These are phyloP conservation scores for Microplitis manilae DNA, from an alignment of 2,888 invertebrate genomes.

Conservation along the genomic window DNA sequence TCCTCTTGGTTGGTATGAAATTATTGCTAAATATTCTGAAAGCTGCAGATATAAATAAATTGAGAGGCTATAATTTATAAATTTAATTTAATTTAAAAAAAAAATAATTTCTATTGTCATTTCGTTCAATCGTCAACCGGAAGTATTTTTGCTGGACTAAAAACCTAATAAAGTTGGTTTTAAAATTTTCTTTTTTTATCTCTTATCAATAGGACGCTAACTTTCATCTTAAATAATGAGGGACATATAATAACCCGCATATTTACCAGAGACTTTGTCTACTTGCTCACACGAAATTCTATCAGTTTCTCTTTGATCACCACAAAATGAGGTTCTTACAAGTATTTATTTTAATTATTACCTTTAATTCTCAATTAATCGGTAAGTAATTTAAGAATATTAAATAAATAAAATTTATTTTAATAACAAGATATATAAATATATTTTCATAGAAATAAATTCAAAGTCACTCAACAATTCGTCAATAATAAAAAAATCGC, in stretches of 20 bases:
- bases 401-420: background rate
- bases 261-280: constrained; percentile 19
- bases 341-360: background rate
- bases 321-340: constrained; percentile 12
- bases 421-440: background rate
- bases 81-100: no score
- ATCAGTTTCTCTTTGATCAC: constrained; percentile 24
- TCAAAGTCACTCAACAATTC: background rate
- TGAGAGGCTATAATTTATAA: no score
- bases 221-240: constrained; percentile 38
- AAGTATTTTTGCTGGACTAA: background rate
- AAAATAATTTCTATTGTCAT: background rate
- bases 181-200: constrained; percentile 3
- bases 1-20: no score
- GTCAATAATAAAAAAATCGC: background rate
- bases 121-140: background rate
- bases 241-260: constrained; percentile 37
- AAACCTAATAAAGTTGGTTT: background rate
- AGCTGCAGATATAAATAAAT: no score
- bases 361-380: background rate
- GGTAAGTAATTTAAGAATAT: constrained; percentile 12
- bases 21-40: no score
- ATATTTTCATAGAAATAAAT: background rate
- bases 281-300: constrained; percentile 16
- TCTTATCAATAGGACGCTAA: constrained; percentile 19